Evolutionary conservation across 2,113 vertebrate species (phyloP).

Genomic region (Corythornis madagascariensis): DNA sequence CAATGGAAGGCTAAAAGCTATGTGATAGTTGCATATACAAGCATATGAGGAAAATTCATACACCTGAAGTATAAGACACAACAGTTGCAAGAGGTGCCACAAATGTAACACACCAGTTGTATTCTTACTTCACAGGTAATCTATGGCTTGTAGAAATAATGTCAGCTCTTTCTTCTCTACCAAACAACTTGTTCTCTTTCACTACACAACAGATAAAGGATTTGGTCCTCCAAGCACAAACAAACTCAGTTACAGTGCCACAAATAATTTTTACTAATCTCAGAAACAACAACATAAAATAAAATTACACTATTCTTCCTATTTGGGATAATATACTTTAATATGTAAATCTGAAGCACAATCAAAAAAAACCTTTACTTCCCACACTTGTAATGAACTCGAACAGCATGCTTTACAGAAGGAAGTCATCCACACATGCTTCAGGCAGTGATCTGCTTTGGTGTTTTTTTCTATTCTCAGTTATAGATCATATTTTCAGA

Average conservation of each 20-base stretch:
- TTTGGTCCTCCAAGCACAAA: not conserved
- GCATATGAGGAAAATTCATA: not conserved
- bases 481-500: constrained; percentile 64
- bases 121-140: not conserved
- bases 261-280: not conserved
- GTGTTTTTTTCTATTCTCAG: constrained; percentile 44
- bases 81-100: not conserved
- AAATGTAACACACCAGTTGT: not conserved
- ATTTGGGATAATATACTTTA: constrained; percentile 57
- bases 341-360: constrained; percentile 43
- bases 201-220: not conserved
- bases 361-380: not conserved
- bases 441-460: not conserved
- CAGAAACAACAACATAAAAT: no score
- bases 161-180: not conserved
- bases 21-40: not conserved
- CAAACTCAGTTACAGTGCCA: not conserved
- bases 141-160: not conserved
- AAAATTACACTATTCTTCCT: constrained; percentile 7
- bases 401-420: not conserved
- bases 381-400: constrained; percentile 38
- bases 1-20: not conserved
- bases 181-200: not conserved
- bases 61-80: not conserved
- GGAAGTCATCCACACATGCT: constrained; percentile 1